Conservation (phyloP, 35 echinoderm and acorn worm species). For the Apostichopus japonicus region DNA sequence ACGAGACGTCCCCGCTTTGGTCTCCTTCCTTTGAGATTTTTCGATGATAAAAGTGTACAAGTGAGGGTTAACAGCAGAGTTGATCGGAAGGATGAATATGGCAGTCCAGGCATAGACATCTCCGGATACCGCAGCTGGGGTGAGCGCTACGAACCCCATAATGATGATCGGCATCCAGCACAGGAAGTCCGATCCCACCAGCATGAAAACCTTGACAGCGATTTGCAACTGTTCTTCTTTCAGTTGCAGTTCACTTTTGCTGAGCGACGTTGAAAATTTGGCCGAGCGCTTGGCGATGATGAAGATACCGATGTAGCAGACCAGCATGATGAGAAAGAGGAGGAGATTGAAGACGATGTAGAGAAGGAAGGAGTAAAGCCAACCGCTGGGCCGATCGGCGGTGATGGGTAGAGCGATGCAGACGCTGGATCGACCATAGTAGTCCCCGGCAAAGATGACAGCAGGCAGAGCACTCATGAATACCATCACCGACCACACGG, state of each 20-base stretch:
- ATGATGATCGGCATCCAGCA: slow-evolving; percentile 63
- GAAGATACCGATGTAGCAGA: slow-evolving; percentile 50
- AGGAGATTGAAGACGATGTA: slow-evolving; percentile 49
- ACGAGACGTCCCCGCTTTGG: not conserved
- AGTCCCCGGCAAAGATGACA: slow-evolving; percentile 11
- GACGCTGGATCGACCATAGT: slow-evolving; percentile 76
- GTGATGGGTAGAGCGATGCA: slow-evolving; percentile 75
- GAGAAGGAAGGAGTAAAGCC: slow-evolving; percentile 42
- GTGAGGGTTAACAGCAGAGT: slow-evolving; percentile 65
- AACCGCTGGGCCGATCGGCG: slow-evolving; percentile 17
- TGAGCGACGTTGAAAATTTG: not conserved
- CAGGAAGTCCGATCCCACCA: slow-evolving; percentile 37
- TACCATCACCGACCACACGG: slow-evolving; percentile 48
- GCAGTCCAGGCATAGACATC: slow-evolving; percentile 68
- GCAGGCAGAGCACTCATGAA: slow-evolving; percentile 33
- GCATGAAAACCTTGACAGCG: slow-evolving; percentile 19
- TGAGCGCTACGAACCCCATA: slow-evolving; percentile 39
- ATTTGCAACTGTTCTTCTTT: slow-evolving; percentile 53
- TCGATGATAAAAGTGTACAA: slow-evolving; percentile 58
- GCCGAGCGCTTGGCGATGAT: slow-evolving; percentile 33
- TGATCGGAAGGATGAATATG: slow-evolving; percentile 58
- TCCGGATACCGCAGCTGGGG: slow-evolving; percentile 4
- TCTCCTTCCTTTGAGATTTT: not conserved
- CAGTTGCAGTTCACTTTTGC: slow-evolving; percentile 1
- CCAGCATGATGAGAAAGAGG: slow-evolving; percentile 36